A percentile compares a stretch with the other conserved stretches of the same genome.
Evolutionary conservation across 2,888 invertebrate species (phyloP).

Genomic region (Parnassius orleans): DNA sequence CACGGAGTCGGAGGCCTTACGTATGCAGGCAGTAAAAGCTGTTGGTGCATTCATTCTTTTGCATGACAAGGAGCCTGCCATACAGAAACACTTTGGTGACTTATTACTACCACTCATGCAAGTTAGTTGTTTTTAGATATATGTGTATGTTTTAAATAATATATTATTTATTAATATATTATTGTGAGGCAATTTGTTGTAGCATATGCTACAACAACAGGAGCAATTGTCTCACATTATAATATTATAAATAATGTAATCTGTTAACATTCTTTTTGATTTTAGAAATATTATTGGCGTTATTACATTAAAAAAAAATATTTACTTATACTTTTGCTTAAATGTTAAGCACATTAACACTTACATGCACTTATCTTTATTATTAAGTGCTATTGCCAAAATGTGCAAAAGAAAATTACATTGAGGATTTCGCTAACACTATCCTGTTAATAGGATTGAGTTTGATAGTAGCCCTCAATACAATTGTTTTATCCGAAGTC

Average conservation of each 20-base stretch:
- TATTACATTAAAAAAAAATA: too few species aligned
- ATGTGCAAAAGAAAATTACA: conserved; percentile 62
- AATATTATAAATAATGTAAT: too few species aligned
- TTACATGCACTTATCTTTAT: conserved; percentile 59
- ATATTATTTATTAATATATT: not conserved
- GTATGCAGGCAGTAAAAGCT: conserved; percentile 91
- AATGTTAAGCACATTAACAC: conserved; percentile 48
- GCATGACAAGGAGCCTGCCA: conserved; percentile 95
- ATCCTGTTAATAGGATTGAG: conserved; percentile 60
- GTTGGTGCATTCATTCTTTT: conserved; percentile 93
- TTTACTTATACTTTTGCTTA: too few species aligned
- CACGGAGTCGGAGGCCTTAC: conserved; percentile 86
- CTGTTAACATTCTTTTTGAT: too few species aligned
- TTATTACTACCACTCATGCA: conserved; percentile 89
- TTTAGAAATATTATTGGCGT: too few species aligned
- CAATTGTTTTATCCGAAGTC: conserved; percentile 36
- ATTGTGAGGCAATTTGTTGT: too few species aligned
- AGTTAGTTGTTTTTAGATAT: conserved; percentile 56
- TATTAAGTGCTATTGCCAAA: conserved; percentile 63
- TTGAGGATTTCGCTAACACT: conserved; percentile 76
- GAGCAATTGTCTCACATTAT: too few species aligned
- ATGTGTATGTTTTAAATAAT: not conserved
- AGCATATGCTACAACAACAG: too few species aligned
- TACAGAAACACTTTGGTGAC: conserved; percentile 94
- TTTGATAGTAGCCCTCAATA: conserved; percentile 77